Percentiles rank a stretch among this genome's conserved stretches.
These are phyloP conservation scores for Dendrolimus kikuchii DNA, from an alignment of 1,140 invertebrate genomes.

Conservation along the genomic window DNA sequence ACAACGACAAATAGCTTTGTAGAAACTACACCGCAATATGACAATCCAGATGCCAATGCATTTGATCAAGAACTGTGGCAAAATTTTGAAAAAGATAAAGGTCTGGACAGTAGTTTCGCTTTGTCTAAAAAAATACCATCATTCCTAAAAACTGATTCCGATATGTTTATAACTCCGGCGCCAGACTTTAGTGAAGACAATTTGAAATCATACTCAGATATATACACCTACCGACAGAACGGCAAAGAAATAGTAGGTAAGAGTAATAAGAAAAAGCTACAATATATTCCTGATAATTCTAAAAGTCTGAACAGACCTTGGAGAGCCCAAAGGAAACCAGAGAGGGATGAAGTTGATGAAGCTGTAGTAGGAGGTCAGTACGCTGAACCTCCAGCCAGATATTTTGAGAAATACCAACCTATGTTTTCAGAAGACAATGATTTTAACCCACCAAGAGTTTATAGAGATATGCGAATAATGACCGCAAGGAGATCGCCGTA, in stretches of 20 bases:
- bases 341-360: conserved; percentile 24
- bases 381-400: conserved; percentile 60
- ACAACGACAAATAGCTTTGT: conserved; percentile 17
- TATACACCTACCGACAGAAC: conserved; percentile 19
- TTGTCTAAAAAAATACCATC: too few relatives aligned
- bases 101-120: too few relatives aligned
- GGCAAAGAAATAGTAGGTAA: conserved; percentile 5
- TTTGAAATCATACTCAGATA: too few relatives aligned
- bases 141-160: too few relatives aligned
- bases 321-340: conserved; percentile 4
- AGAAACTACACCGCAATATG: conserved; percentile 13
- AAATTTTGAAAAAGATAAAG: too few relatives aligned
- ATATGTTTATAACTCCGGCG: too few relatives aligned
- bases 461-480: conserved; percentile 28
- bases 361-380: conserved; percentile 60
- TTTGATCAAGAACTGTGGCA: too few relatives aligned
- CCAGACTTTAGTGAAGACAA: too few relatives aligned
- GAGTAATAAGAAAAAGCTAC: conserved; percentile 6
- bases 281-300: not conserved
- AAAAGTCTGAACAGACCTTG: conserved; percentile 15
- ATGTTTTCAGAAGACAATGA: conserved; percentile 27
- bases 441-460: conserved; percentile 25
- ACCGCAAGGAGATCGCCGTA: conserved; percentile 54
- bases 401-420: conserved; percentile 31
- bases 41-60: conserved; percentile 8